phyloP scores from a whole-genome alignment of 2,888 invertebrate species.

The Drosophila mulleri region DNA sequence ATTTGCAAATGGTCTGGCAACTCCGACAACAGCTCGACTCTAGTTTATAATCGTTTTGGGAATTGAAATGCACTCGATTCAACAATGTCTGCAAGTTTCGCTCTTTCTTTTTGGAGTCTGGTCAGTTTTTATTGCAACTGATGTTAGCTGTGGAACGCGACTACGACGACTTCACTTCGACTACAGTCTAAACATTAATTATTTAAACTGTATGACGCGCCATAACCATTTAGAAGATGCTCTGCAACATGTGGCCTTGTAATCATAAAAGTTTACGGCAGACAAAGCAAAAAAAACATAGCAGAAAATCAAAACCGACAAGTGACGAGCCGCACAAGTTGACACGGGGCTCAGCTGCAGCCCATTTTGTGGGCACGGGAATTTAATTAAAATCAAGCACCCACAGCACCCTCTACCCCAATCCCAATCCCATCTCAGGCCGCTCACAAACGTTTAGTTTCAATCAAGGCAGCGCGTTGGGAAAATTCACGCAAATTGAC shows the following conservation, averaged over 20 bases:
- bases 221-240: slow-evolving; percentile 72
- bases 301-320: slow-evolving; percentile 68
- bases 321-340: slow-evolving; percentile 56
- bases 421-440: slow-evolving; percentile 1
- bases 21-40: slow-evolving; percentile 32
- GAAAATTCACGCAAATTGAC: slow-evolving; percentile 74
- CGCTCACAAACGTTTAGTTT: slow-evolving; percentile 68
- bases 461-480: slow-evolving; percentile 72
- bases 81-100: slow-evolving; percentile 62
- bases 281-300: slow-evolving; percentile 11
- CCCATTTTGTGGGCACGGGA: slow-evolving; percentile 65
- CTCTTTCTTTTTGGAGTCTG: slow-evolving; percentile 37
- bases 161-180: slow-evolving; percentile 5
- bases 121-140: slow-evolving; percentile 69
- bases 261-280: slow-evolving; percentile 78
- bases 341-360: slow-evolving; percentile 67
- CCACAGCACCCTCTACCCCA: not conserved
- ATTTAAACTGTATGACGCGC: slow-evolving; percentile 68
- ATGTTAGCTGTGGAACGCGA: slow-evolving; percentile 3
- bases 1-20: slow-evolving; percentile 78
- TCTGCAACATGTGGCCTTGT: slow-evolving; percentile 71
- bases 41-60: slow-evolving; percentile 81
- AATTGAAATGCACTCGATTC: slow-evolving; percentile 79
- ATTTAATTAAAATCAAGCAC: slow-evolving; percentile 75
- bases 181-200: slow-evolving; percentile 64